Percentiles rank a stretch among this genome's conserved stretches.
Conservation (phyloP, 2,113 vertebrate species). For the Nerophis ophidion region DNA sequence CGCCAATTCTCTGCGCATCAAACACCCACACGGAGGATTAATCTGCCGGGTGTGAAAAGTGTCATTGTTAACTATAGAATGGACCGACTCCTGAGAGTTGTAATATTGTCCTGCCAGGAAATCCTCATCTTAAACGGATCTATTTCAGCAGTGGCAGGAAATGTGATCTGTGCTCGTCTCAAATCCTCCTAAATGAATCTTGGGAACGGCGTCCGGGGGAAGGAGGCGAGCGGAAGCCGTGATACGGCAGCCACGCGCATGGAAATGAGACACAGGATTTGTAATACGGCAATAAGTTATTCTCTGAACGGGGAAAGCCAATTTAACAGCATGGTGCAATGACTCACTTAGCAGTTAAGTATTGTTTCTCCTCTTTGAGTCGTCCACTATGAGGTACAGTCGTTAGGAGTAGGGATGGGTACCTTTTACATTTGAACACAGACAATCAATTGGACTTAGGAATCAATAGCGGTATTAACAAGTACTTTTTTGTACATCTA, state of each 20-base stretch:
- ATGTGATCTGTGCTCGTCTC: slow-evolving; percentile 28
- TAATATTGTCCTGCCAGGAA: slow-evolving; percentile 23
- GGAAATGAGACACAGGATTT: slow-evolving; percentile 38
- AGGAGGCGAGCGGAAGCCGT: neutral
- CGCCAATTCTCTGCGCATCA: neutral
- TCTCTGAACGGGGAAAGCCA: too few relatives aligned
- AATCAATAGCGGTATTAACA: too few relatives aligned
- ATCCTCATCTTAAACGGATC: slow-evolving; percentile 13
- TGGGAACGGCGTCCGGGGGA: neutral
- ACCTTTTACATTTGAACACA: too few relatives aligned
- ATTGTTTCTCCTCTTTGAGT: too few relatives aligned
- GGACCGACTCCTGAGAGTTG: slow-evolving; percentile 13
- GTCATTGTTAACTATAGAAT: slow-evolving; percentile 7
- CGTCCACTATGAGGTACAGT: too few relatives aligned
- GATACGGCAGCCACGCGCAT: slow-evolving; percentile 29
- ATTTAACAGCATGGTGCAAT: too few relatives aligned
- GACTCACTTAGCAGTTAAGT: too few relatives aligned
- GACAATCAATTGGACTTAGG: too few relatives aligned
- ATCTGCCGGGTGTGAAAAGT: neutral
- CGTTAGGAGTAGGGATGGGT: too few relatives aligned
- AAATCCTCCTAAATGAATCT: slow-evolving; percentile 32
- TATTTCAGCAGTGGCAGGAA: slow-evolving; percentile 17
- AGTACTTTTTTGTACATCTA: too few relatives aligned
- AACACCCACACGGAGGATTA: neutral
- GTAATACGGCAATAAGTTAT: too few relatives aligned